These are phyloP conservation scores for Dissostichus mawsoni DNA, from an alignment of 2,113 vertebrate genomes.

Conservation along the genomic window DNA sequence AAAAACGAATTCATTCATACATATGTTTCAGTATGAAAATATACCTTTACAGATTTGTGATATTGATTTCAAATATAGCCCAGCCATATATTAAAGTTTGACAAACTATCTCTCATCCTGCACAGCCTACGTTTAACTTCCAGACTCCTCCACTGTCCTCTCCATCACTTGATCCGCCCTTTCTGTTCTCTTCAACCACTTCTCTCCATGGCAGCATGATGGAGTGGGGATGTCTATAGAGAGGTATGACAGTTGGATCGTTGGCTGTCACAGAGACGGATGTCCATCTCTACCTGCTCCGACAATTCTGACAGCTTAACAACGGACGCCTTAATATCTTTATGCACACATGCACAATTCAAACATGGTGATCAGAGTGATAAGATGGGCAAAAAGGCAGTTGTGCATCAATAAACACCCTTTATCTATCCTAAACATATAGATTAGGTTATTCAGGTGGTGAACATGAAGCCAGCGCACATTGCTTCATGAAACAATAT, in stretches of 20 bases:
- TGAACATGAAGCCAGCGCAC: constrained; percentile 1
- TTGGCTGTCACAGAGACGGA: constrained; percentile 77
- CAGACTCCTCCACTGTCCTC: not conserved
- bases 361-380: constrained; percentile 42
- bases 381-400: constrained; percentile 32
- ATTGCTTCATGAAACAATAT: constrained; percentile 5
- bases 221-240: constrained; percentile 64
- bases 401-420: constrained; percentile 42
- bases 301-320: constrained; percentile 73
- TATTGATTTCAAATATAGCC: not conserved
- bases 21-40: not conserved
- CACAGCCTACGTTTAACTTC: constrained; percentile 20
- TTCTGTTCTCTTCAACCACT: constrained; percentile 13
- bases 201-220: constrained; percentile 66
- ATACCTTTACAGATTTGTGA: not conserved
- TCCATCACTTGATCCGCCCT: constrained; percentile 27
- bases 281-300: constrained; percentile 66
- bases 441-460: constrained; percentile 22
- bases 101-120: constrained; percentile 27
- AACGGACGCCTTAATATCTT: constrained; percentile 66
- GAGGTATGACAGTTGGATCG: constrained; percentile 74
- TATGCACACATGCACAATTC: constrained; percentile 29
- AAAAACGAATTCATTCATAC: not conserved
- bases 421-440: not conserved
- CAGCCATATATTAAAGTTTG: constrained; percentile 6